These are phyloP conservation scores for Ornithorhynchus anatinus DNA, from an alignment of 2,113 vertebrate genomes.

Conservation along the genomic window DNA sequence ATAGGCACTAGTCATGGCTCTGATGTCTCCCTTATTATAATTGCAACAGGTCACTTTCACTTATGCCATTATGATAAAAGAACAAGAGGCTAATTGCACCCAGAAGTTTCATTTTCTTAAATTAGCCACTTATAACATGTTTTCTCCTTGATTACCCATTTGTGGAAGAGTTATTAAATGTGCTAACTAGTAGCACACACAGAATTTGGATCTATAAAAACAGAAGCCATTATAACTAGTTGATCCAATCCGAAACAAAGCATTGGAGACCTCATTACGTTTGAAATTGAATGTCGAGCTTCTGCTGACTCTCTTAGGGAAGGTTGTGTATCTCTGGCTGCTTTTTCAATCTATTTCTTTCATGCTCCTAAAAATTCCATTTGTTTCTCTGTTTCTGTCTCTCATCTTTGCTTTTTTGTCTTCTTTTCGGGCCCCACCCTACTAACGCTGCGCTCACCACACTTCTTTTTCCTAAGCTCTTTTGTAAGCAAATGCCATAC, in stretches of 20 bases:
- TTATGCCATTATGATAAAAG: background rate
- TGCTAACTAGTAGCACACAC: background rate
- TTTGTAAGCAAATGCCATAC: constrained; percentile 21
- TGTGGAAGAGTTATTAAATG: background rate
- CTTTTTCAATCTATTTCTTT: background rate
- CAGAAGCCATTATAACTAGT: background rate
- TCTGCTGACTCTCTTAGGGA: background rate
- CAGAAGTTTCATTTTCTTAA: background rate
- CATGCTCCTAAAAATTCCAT: too few species aligned
- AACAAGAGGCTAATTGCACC: background rate
- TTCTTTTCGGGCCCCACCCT: background rate
- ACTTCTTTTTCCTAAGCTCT: constrained; percentile 37
- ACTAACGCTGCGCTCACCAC: constrained; percentile 17
- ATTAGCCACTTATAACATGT: too few species aligned
- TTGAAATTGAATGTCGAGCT: background rate
- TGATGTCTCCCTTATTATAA: too few species aligned
- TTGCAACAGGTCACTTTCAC: background rate
- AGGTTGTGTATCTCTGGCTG: background rate
- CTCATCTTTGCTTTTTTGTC: background rate
- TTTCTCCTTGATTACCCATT: background rate
- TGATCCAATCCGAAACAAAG: background rate
- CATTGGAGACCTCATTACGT: background rate
- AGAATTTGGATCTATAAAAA: background rate
- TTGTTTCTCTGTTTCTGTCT: background rate
- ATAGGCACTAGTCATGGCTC: too few species aligned